Evolutionary conservation across 1,140 invertebrate genomes (phyloP).

Genomic region (Euglossa dilemma): DNA sequence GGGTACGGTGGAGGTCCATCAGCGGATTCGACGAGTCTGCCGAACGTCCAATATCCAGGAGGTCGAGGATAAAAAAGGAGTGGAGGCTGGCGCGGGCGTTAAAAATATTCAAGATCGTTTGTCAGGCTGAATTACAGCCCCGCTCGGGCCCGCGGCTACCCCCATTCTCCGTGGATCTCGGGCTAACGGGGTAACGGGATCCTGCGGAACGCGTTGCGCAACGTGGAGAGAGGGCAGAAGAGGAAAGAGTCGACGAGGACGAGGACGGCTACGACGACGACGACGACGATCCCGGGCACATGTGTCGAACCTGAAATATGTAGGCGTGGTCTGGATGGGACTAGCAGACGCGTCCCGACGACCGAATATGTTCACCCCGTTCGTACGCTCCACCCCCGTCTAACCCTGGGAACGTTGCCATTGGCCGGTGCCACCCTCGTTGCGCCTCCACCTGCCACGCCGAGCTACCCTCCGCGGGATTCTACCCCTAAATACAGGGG

Average conservation of each 20-base stretch:
- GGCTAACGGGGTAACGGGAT: slow-evolving; percentile 37
- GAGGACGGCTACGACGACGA: slow-evolving; percentile 47
- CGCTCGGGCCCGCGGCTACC: slow-evolving; percentile 13
- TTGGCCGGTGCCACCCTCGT: slow-evolving; percentile 73
- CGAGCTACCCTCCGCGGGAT: slow-evolving; percentile 69
- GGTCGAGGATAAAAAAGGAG: slow-evolving; percentile 60
- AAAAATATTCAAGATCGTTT: slow-evolving; percentile 82
- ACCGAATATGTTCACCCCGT: slow-evolving; percentile 81
- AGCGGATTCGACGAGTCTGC: slow-evolving; percentile 64
- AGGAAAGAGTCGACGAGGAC: slow-evolving; percentile 44
- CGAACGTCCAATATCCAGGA: slow-evolving; percentile 70
- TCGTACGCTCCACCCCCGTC: slow-evolving; percentile 80
- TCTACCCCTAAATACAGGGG: slow-evolving; percentile 78
- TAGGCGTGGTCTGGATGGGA: slow-evolving; percentile 80
- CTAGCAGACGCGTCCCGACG: slow-evolving; percentile 81
- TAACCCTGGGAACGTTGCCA: slow-evolving; percentile 71
- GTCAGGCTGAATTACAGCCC: slow-evolving; percentile 78
- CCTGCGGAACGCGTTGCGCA: slow-evolving; percentile 64
- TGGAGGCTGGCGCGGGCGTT: slow-evolving; percentile 71
- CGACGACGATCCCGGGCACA: slow-evolving; percentile 74
- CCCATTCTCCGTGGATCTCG: background rate
- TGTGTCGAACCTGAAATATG: slow-evolving; percentile 83
- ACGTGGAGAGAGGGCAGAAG: slow-evolving; percentile 34
- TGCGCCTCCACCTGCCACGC: slow-evolving; percentile 71
- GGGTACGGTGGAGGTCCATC: slow-evolving; percentile 55